phyloP scores from a whole-genome alignment of 37 sponge, comb jelly and placozoan species.

The Ianthella basta region DNA sequence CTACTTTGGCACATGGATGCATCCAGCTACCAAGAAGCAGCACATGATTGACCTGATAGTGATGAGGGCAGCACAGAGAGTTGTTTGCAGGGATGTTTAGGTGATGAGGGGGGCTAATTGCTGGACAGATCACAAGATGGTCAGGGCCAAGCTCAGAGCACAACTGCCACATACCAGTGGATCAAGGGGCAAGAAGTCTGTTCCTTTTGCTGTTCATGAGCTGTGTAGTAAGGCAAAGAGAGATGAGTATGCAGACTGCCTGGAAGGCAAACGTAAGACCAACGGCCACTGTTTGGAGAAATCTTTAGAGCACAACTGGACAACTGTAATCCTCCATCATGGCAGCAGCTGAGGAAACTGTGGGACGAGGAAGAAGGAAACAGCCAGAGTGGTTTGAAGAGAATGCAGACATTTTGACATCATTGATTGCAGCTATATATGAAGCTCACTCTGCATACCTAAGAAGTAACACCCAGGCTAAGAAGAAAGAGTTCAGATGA shows the following conservation, averaged over 20 bases:
- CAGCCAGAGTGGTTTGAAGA: conserved; percentile 30
- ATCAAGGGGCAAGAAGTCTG: background rate
- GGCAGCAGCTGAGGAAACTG: conserved; percentile 7
- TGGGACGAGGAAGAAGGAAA: conserved; percentile 5
- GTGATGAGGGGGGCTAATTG: conserved; percentile 51
- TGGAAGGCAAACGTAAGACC: background rate
- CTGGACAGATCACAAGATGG: conserved; percentile 24
- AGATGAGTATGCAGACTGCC: background rate
- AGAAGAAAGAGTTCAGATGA: conserved; percentile 14
- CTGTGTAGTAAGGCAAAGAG: conserved; percentile 12
- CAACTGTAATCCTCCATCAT: background rate
- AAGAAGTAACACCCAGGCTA: background rate
- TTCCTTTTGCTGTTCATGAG: conserved; percentile 19
- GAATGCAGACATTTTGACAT: background rate
- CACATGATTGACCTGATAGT: conserved; percentile 43
- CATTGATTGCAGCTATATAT: conserved; percentile 13
- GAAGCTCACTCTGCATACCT: background rate
- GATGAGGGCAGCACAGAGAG: conserved; percentile 26
- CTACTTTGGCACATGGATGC: conserved; percentile 43
- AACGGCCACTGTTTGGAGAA: conserved; percentile 3
- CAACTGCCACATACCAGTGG: background rate
- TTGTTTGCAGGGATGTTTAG: conserved; percentile 13
- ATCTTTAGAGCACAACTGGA: background rate
- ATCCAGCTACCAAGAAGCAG: conserved; percentile 38
- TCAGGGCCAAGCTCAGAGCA: conserved; percentile 38